phyloP scores from a whole-genome alignment of 2,888 invertebrate species.

The Odontocerum albicorne region DNA sequence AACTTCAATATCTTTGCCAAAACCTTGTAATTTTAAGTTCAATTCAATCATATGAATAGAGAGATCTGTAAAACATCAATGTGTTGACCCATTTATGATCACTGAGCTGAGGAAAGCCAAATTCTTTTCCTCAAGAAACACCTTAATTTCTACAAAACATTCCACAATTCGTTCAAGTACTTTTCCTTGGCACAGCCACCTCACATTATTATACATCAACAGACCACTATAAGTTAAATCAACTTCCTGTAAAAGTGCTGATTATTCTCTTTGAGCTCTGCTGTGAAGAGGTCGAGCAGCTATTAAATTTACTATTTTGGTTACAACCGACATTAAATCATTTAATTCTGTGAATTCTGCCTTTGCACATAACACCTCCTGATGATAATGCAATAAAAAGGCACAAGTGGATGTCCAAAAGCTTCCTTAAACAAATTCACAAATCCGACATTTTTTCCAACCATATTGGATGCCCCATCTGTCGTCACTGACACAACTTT shows the following conservation, averaged over 20 bases:
- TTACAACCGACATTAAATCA: conserved; percentile 38
- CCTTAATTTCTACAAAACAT: conserved; percentile 39
- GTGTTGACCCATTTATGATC: too few species aligned
- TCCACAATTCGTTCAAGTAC: conserved; percentile 40
- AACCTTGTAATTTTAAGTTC: too few species aligned
- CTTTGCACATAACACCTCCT: conserved; percentile 38
- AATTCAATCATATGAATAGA: too few species aligned
- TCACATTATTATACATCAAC: conserved; percentile 39
- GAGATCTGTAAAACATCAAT: too few species aligned
- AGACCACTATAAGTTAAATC: conserved; percentile 39
- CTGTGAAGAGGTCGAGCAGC: too few species aligned
- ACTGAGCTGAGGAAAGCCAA: too few species aligned
- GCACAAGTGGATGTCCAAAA: conserved; percentile 38
- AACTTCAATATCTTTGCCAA: too few species aligned
- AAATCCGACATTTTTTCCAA: conserved; percentile 27
- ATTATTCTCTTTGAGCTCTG: conserved; percentile 40
- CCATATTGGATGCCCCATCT: conserved; percentile 29
- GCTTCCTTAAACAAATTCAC: conserved; percentile 34
- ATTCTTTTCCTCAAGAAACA: too few species aligned
- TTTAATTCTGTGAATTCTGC: conserved; percentile 38
- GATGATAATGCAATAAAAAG: conserved; percentile 40
- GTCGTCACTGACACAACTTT: conserved; percentile 35
- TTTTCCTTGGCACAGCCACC: conserved; percentile 39
- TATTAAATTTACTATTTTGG: too few species aligned
- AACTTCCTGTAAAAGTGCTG: conserved; percentile 39